phyloP scores from a whole-genome alignment of 1,140 invertebrate genomes.

The Drosophila serrata region DNA sequence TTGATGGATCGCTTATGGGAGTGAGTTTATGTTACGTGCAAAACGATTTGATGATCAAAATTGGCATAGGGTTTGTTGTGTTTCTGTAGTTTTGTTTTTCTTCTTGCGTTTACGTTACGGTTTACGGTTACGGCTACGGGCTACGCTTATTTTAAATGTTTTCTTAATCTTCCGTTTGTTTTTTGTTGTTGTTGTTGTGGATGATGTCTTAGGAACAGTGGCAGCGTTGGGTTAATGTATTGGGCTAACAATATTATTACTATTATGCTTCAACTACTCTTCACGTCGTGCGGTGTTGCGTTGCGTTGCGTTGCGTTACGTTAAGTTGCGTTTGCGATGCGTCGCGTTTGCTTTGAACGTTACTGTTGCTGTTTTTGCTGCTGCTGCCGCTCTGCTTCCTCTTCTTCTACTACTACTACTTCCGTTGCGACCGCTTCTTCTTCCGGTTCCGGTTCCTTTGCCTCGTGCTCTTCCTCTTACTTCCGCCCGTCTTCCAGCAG shows the following conservation, averaged over 20 bases:
- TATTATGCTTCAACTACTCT: slow-evolving; percentile 43
- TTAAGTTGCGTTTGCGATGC: slow-evolving; percentile 33
- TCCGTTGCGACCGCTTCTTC: slow-evolving; percentile 26
- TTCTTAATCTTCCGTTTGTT: slow-evolving; percentile 32
- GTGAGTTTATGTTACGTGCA: slow-evolving; percentile 37
- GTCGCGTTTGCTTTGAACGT: slow-evolving; percentile 40
- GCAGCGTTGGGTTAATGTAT: slow-evolving; percentile 79
- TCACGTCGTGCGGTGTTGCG: slow-evolving; percentile 43
- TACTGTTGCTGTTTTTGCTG: slow-evolving; percentile 16
- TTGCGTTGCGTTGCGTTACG: slow-evolving; percentile 51
- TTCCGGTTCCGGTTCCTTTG: slow-evolving; percentile 36
- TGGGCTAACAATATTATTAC: slow-evolving; percentile 63
- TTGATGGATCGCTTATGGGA: slow-evolving; percentile 33
- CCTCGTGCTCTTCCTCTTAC: slow-evolving; percentile 39
- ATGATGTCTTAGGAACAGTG: slow-evolving; percentile 80
- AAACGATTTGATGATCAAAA: slow-evolving; percentile 61
- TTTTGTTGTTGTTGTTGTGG: slow-evolving; percentile 21
- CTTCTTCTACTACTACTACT: slow-evolving; percentile 11
- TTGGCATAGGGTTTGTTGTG: slow-evolving; percentile 70
- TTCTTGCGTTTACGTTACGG: slow-evolving; percentile 51
- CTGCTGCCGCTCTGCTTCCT: slow-evolving; percentile 40
- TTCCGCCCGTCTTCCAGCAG: slow-evolving; percentile 67
- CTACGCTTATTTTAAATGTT: slow-evolving; percentile 43
- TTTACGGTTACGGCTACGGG: slow-evolving; percentile 51
- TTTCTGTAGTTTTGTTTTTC: slow-evolving; percentile 24